Conservation (phyloP, 2,888 invertebrate species). For the Gymnocheta viridis region DNA sequence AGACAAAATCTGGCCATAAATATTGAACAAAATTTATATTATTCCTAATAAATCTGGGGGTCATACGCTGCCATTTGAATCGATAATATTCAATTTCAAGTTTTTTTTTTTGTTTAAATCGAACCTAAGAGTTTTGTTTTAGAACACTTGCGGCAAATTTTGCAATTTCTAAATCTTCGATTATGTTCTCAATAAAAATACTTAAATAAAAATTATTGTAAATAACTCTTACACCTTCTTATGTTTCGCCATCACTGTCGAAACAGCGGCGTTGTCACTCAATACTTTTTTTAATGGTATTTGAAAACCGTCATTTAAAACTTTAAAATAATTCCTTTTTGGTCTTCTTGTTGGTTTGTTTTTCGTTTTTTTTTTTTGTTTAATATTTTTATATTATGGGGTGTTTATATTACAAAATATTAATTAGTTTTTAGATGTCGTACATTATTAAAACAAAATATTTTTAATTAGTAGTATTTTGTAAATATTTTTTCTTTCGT, state of each 20-base stretch:
- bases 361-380: not conserved
- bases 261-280: not conserved
- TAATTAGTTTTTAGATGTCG: slow-evolving; percentile 57
- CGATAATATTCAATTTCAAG: no score
- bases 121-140: no score
- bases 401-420: slow-evolving; percentile 49
- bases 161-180: no score
- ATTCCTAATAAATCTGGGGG: no score
- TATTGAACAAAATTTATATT: no score
- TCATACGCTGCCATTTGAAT: no score
- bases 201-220: no score
- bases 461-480: slow-evolving; percentile 17
- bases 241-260: not conserved
- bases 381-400: no score
- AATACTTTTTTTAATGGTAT: not conserved
- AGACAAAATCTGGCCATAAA: no score
- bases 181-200: no score
- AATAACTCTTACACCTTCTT: not conserved
- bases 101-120: no score
- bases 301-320: not conserved
- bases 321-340: slow-evolving; percentile 12
- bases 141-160: no score
- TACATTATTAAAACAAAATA: slow-evolving; percentile 49
- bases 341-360: not conserved
- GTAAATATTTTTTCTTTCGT: not conserved